Conservation (phyloP, 2,113 vertebrate genomes). For the Notarius quadriscutis region DNA sequence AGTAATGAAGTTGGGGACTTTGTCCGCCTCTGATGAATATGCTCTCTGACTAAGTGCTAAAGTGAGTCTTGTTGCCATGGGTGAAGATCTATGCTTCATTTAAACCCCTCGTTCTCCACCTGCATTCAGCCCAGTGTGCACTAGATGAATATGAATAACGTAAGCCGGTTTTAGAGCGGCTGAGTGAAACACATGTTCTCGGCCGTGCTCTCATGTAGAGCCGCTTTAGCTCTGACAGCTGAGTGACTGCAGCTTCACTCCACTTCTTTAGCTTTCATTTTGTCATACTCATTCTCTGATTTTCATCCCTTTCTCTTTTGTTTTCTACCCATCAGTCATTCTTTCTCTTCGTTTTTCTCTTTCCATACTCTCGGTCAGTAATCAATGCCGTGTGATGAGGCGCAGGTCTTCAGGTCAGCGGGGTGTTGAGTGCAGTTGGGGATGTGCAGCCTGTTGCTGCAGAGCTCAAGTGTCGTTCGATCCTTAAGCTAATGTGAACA, state of each 20-base stretch:
- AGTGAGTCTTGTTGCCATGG: slow-evolving; percentile 10
- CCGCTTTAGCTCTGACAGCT: slow-evolving; percentile 30
- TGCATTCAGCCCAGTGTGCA: slow-evolving; percentile 12
- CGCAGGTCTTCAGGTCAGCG: not conserved
- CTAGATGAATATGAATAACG: slow-evolving; percentile 45
- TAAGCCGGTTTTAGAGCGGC: slow-evolving; percentile 36
- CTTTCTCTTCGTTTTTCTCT: not conserved
- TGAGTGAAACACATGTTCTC: slow-evolving; percentile 47
- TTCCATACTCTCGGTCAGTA: not conserved
- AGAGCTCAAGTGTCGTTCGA: not conserved
- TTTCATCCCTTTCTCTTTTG: slow-evolving; percentile 1
- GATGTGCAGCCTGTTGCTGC: not conserved
- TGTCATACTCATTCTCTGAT: not conserved
- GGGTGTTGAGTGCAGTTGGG: not conserved
- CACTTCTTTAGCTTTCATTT: slow-evolving; percentile 9
- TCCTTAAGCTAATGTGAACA: not conserved
- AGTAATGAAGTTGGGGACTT: too few species aligned
- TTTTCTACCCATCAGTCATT: not conserved
- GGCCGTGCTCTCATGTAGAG: slow-evolving; percentile 35
- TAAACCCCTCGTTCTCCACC: slow-evolving; percentile 39
- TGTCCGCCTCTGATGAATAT: not conserved
- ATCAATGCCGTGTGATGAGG: not conserved
- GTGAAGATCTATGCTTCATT: slow-evolving; percentile 41
- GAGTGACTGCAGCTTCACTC: slow-evolving; percentile 12
- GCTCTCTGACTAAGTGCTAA: slow-evolving; percentile 21